These are phyloP conservation scores for Pedionomus torquatus DNA, from an alignment of 2,113 vertebrate genomes.

Conservation along the genomic window DNA sequence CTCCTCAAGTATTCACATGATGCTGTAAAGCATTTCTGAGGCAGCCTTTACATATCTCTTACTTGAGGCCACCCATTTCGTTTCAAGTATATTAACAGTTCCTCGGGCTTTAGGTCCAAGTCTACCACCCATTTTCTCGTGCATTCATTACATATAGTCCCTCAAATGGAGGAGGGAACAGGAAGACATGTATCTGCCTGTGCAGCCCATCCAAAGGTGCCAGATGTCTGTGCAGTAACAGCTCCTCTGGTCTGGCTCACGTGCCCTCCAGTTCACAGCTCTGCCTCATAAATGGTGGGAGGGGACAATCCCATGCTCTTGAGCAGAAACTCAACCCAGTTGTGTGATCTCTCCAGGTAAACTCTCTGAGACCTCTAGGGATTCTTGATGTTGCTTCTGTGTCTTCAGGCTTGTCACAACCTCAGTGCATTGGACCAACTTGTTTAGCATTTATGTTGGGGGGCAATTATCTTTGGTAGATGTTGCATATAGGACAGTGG, in stretches of 20 bases:
- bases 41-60: not conserved
- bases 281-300: not conserved
- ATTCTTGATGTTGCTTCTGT: rapidly evolving
- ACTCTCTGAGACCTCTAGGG: not conserved
- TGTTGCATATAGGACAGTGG: not conserved
- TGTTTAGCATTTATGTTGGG: not conserved
- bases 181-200: not conserved
- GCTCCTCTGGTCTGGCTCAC: not conserved
- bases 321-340: not conserved
- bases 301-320: not conserved
- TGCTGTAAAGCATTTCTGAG: not conserved
- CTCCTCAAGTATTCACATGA: not conserved
- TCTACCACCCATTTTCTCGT: not conserved
- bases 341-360: not conserved
- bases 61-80: not conserved
- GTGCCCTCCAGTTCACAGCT: not conserved
- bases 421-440: rapidly evolving
- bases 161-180: not conserved
- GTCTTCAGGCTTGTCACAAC: not conserved
- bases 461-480: not conserved
- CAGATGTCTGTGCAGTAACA: conserved; percentile 16
- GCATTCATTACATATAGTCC: rapidly evolving
- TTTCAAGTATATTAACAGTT: not conserved
- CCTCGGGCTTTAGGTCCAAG: not conserved
- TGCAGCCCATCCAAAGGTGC: not conserved